Base-by-base conservation (phyloP, 2,113 vertebrate genomes). In the Apeltes quadracus region DNA sequence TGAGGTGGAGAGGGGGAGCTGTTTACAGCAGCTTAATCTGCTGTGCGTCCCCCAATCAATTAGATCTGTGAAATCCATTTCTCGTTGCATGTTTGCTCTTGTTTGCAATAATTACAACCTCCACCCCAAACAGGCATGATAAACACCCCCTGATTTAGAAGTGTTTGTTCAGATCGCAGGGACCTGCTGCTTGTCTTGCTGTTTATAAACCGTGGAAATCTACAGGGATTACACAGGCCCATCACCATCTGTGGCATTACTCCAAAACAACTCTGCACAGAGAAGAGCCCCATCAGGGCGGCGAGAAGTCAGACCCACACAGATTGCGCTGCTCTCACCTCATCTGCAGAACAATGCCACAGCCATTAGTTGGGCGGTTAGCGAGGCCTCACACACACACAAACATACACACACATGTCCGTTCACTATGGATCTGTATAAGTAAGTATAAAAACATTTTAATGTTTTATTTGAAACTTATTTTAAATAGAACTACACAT, bases 11-110 rank as follows among this genome's bases (percentile, higher is more conserved):
- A 61, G 50, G 23, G 36, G 55, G 73, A 15, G 59, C 22, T 48
- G 69, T 56, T 67, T 68, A 59, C 55, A 61, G 54, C 79, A 72
- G 77, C 81, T 80, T 79, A 83, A 84, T 81, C 79, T 74, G 71
- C 75, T 72, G 71, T 69, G 79, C 79, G 84, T 73, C 66, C 83
- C 84, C 87, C 88, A 91, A 91, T 92, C 90, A 94, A 91, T 92
- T 92, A 89, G 85, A 91, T 91, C 90, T 91, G 90, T 92, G 89
- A 92, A 93, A 93, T 92, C 88, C 82, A 91, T 92, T 92, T 92
- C 84, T 86, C 90, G 88, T 92, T 88, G 88, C 91, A 86, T 94
- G 92, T 92, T 94, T 92, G 88, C 89, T 92, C 92, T 90, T 92
- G 90, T 92, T 89, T 89, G 88, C 85, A 90, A 91, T 93, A 92